phyloP scores from a whole-genome alignment of 2,797 vertebrate genomes.

The Heliangelus exortis region DNA sequence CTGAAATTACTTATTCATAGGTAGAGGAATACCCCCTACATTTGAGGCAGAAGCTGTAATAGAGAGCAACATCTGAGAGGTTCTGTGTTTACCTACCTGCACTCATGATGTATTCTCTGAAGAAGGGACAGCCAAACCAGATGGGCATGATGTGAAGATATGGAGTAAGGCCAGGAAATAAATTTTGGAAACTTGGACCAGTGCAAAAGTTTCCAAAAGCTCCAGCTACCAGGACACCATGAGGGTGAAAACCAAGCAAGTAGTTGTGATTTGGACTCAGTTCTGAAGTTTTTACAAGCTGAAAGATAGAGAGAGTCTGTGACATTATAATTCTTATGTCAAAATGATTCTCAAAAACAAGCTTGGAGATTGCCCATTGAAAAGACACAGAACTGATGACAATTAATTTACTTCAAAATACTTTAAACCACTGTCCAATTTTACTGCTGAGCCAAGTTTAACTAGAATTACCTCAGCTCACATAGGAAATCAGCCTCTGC shows the following conservation, averaged over 20 bases:
- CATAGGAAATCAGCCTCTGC: not conserved
- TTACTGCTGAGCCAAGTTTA: not conserved
- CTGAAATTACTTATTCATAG: not conserved
- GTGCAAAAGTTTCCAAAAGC: slow-evolving; percentile 89
- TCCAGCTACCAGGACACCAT: slow-evolving; percentile 89
- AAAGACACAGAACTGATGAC: not conserved
- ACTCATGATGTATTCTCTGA: slow-evolving; percentile 89
- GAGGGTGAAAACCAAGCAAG: slow-evolving; percentile 93
- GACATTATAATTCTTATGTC: not conserved
- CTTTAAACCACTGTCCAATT: not conserved
- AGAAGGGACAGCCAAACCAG: slow-evolving; percentile 89
- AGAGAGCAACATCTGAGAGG: not conserved
- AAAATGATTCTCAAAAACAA: not conserved
- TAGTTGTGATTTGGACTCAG: slow-evolving; percentile 90
- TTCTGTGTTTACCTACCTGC: slow-evolving; percentile 79
- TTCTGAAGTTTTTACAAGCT: slow-evolving; percentile 90
- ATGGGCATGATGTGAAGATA: slow-evolving; percentile 87
- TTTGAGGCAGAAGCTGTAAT: not conserved
- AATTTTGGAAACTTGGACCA: slow-evolving; percentile 76
- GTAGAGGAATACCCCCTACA: not conserved
- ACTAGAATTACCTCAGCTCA: not conserved
- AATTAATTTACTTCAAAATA: not conserved
- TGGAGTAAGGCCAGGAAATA: slow-evolving; percentile 87
- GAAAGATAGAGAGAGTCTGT: slow-evolving; percentile 19
- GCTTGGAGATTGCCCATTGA: not conserved